Evolutionary conservation across 2,888 invertebrate species (phyloP), one percentile per base, ranked within the genome.

Genomic region (Gymnoscelis rufifasciata): DNA sequence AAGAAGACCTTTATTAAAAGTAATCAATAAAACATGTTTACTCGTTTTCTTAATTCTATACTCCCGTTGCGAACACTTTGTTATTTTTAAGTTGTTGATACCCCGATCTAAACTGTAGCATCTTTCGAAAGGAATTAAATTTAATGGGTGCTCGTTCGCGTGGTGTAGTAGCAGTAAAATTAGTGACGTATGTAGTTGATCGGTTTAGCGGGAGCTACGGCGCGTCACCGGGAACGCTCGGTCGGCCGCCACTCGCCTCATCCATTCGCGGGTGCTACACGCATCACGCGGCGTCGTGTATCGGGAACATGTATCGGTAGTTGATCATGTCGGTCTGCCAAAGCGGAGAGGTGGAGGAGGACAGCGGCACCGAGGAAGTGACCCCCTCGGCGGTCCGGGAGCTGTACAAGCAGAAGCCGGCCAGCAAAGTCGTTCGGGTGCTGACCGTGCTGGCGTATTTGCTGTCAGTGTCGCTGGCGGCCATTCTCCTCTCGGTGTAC

Each of bases 401-500:
- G 41, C 68, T 72, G 30, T 75, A 81, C 67, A 80, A 83, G 52
- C 72, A 78, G 66, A 88, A 88, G 64, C 71, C 75, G 10, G 76
- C 72, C 31, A 83, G 86, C 68, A 89, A 80, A 54, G 71, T 82
- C 59, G 84, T 89, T 51, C 78, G 95, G 31, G 90, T 95, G 42
- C 87, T 95, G 54, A 95, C 95, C 0, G 95, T 95, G 43, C 74
- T 94, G 64, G 94, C 94, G 7, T 95, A 95, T 78, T 91, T 95
- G 58, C 87, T 94, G 54, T 93, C 94, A n/a, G 95, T 95, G 36
- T 95, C 95, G n/a, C 90, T 94, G 79, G 94, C 94, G 3, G 95
- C 94, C 4, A 93, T 95, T 60, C 90, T 94, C 38, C 88, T 95
- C 38, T 95, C 95, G 15, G 90, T 93, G 40, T 95, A 95, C 77